A percentile compares a stretch with the other conserved stretches of the same genome.
Evolutionary conservation across 2,888 invertebrate species (phyloP).

Genomic region (Eilema sororculum): DNA sequence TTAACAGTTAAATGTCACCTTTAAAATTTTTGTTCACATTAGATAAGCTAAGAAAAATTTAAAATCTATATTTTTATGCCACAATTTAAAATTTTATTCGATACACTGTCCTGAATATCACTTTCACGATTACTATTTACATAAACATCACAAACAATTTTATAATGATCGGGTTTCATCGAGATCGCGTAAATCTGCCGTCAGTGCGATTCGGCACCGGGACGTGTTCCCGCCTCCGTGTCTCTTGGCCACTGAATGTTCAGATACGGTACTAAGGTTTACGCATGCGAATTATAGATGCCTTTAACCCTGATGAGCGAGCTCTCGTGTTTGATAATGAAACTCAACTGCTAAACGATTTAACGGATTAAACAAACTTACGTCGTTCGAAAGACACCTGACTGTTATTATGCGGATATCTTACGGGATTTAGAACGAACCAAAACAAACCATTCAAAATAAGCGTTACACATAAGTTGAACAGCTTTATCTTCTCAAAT

Average conservation of each 20-base stretch:
- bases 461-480: neutral
- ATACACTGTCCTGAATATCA: constrained; percentile 34
- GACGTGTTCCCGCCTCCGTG: constrained; percentile 65
- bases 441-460: neutral
- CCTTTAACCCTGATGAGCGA: constrained; percentile 74
- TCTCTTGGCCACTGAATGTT: constrained; percentile 71
- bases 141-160: constrained; percentile 34
- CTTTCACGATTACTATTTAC: constrained; percentile 36
- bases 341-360: constrained; percentile 72
- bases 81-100: constrained; percentile 9
- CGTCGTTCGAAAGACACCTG: constrained; percentile 34
- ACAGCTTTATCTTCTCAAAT: neutral
- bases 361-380: constrained; percentile 58
- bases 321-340: constrained; percentile 74
- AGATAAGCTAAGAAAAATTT: constrained; percentile 18
- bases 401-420: constrained; percentile 21
- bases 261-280: constrained; percentile 69
- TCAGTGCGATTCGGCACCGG: constrained; percentile 38
- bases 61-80: constrained; percentile 18
- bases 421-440: neutral
- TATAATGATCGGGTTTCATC: constrained; percentile 41
- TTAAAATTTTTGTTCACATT: constrained; percentile 11
- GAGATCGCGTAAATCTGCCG: constrained; percentile 54
- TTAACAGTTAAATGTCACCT: constrained; percentile 10
- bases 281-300: constrained; percentile 80